Evolutionary conservation across 2,888 invertebrate genomes (phyloP).

Genomic region (Hirtodrosophila confusa): DNA sequence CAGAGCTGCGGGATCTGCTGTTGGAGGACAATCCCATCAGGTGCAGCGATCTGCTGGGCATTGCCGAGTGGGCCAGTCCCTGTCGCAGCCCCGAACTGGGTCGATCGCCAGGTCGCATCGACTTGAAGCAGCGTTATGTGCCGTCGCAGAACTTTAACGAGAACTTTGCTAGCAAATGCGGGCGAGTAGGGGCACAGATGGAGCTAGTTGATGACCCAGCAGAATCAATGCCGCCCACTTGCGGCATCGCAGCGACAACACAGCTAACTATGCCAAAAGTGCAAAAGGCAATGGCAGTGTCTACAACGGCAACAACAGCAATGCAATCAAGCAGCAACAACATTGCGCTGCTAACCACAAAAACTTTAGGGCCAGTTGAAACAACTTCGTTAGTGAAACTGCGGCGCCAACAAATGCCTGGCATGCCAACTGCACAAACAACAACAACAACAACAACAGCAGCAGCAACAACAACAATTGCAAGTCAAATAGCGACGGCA

Average conservation of each 20-base stretch:
- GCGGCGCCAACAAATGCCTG: slow-evolving; percentile 62
- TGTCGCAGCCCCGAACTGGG: slow-evolving; percentile 75
- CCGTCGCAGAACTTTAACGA: slow-evolving; percentile 80
- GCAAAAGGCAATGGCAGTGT: slow-evolving; percentile 50
- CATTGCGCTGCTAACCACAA: slow-evolving; percentile 63
- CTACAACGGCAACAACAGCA: slow-evolving; percentile 32
- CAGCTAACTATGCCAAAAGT: slow-evolving; percentile 55
- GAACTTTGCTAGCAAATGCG: slow-evolving; percentile 68
- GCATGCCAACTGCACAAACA: slow-evolving; percentile 59
- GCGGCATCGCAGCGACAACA: slow-evolving; percentile 40
- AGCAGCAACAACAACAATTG: slow-evolving; percentile 8
- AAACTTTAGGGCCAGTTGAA: slow-evolving; percentile 73
- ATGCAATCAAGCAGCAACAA: slow-evolving; percentile 64
- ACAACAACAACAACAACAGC: slow-evolving; percentile 37
- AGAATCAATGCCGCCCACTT: slow-evolving; percentile 51
- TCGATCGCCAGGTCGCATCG: slow-evolving; percentile 52
- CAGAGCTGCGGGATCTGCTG: slow-evolving; percentile 81
- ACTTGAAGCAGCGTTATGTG: slow-evolving; percentile 77
- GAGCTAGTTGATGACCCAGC: slow-evolving; percentile 1
- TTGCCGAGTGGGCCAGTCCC: slow-evolving; percentile 84
- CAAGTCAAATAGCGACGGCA: slow-evolving; percentile 7
- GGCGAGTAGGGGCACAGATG: background rate
- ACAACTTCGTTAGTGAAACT: slow-evolving; percentile 75
- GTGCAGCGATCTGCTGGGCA: slow-evolving; percentile 83
- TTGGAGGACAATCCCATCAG: slow-evolving; percentile 84